Base-by-base conservation (phyloP, 1,140 invertebrate species). In the Wasmannia auropunctata region DNA sequence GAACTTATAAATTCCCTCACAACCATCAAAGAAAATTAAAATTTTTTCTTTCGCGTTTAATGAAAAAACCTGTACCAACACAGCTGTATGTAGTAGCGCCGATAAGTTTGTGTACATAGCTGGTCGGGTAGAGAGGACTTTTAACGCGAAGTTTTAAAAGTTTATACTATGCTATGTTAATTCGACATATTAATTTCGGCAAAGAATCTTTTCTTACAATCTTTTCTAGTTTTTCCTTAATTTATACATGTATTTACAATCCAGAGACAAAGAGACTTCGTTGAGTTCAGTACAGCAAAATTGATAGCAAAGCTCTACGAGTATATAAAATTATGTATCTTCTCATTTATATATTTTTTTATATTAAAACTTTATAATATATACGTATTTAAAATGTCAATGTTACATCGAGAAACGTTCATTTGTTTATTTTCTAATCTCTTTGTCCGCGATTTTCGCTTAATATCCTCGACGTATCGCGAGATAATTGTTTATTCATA, bases 21-120 rank as follows among this genome's bases (percentile, higher is more conserved):
- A n/a, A 40, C 19, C n/a, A n/a, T 67, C 19, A 49, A 19, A 80
- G 16, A 80, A 80, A 80, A 80, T 31, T 49, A 69, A 67, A 51
- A 46, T 25, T 67, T 79, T n/a, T 34, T 34, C 31, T 34, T 79
- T 79, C 43, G 31, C 43, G 28, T 79, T 67, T 67, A 79, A 65
- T 67, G n/a, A 46, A 34, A 31, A 58, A 37, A 65, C 54, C 16
- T 62, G 37, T 37, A 49, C 7, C 10, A 58, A 43, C 49, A 22
- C 22, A 62, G 22, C 37, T 51, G n/a, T 69, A 80, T 51, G 40
- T 80, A 79, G n/a, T 34, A 51, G 3, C 28, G 46, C 8, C 28
- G 62, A 80, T 80, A 69, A 51, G 31, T 34, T 22, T n/a, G 58
- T 80, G 40, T 80, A 69, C 31, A 49, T 79, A 46, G 3, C 40